Conservation (phyloP, 1,140 invertebrate species). For the Conus ventricosus region DNA sequence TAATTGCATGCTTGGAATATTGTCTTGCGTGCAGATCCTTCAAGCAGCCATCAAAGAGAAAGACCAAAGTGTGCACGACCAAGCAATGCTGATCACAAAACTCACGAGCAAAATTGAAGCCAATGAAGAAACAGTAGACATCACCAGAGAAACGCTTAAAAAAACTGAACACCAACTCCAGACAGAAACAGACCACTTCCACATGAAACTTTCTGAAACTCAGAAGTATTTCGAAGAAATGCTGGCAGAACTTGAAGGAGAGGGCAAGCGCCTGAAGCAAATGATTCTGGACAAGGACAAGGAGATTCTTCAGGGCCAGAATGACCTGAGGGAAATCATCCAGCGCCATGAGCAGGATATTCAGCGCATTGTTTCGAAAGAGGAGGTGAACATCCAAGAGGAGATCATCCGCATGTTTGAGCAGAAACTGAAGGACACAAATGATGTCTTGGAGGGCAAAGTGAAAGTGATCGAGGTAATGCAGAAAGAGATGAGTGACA, state of each 20-base stretch:
- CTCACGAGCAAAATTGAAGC: slow-evolving; percentile 67
- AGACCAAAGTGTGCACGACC: slow-evolving; percentile 62
- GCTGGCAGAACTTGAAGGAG: slow-evolving; percentile 63
- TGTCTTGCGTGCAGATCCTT: slow-evolving; percentile 54
- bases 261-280: slow-evolving; percentile 54
- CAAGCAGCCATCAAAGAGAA: slow-evolving; percentile 67
- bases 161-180: slow-evolving; percentile 66
- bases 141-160: slow-evolving; percentile 60
- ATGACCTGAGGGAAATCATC: slow-evolving; percentile 67
- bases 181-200: slow-evolving; percentile 65
- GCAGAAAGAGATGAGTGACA: slow-evolving; percentile 62
- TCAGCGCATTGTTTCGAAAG: slow-evolving; percentile 65
- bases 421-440: slow-evolving; percentile 67
- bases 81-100: slow-evolving; percentile 63
- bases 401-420: slow-evolving; percentile 70
- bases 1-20: no score
- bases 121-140: slow-evolving; percentile 60
- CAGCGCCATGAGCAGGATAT: slow-evolving; percentile 68
- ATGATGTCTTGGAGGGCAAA: slow-evolving; percentile 69
- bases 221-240: slow-evolving; percentile 72
- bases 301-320: slow-evolving; percentile 62
- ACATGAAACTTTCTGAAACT: slow-evolving; percentile 65
- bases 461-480: slow-evolving; percentile 66
- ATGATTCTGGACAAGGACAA: slow-evolving; percentile 62
- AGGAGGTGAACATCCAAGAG: slow-evolving; percentile 67